Conservation (phyloP, 1,140 invertebrate species). For the Ceratoteleas bidentatus region DNA sequence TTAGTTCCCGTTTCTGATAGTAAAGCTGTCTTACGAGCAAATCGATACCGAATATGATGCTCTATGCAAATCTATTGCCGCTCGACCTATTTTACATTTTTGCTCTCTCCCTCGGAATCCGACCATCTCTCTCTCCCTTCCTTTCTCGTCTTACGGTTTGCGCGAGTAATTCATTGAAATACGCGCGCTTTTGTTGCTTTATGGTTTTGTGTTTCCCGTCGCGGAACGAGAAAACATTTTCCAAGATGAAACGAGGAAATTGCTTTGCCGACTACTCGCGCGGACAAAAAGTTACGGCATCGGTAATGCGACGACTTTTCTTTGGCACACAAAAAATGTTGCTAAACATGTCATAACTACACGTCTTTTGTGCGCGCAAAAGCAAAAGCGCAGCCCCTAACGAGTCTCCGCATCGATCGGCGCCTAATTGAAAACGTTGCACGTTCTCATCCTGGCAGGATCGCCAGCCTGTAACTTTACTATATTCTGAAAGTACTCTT, state of each 20-base stretch:
- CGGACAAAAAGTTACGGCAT: constrained; percentile 44
- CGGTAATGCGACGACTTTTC: constrained; percentile 27
- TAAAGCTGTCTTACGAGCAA: constrained; percentile 49
- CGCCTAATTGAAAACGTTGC: constrained; percentile 15
- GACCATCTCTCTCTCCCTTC: too few relatives aligned
- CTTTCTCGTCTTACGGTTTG: constrained; percentile 43
- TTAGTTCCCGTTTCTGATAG: constrained; percentile 36
- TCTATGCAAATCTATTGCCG: constrained; percentile 54
- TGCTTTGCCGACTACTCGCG: constrained; percentile 45
- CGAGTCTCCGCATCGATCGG: constrained; percentile 16
- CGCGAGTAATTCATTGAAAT: constrained; percentile 51
- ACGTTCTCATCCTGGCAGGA: not conserved
- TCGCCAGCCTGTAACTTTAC: too few relatives aligned
- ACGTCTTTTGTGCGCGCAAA: constrained; percentile 26
- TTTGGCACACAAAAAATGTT: constrained; percentile 36
- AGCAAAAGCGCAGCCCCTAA: constrained; percentile 17
- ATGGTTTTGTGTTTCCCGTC: constrained; percentile 48
- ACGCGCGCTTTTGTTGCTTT: constrained; percentile 44
- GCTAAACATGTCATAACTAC: constrained; percentile 40
- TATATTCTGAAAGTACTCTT: too few relatives aligned
- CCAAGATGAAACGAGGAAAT: constrained; percentile 55
- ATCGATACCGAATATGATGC: constrained; percentile 61
- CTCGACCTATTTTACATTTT: constrained; percentile 57
- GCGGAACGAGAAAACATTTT: constrained; percentile 46
- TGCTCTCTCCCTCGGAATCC: too few relatives aligned